Evolutionary conservation across 2,113 vertebrate species (phyloP).

Genomic region (Triplophysa siluroides): DNA sequence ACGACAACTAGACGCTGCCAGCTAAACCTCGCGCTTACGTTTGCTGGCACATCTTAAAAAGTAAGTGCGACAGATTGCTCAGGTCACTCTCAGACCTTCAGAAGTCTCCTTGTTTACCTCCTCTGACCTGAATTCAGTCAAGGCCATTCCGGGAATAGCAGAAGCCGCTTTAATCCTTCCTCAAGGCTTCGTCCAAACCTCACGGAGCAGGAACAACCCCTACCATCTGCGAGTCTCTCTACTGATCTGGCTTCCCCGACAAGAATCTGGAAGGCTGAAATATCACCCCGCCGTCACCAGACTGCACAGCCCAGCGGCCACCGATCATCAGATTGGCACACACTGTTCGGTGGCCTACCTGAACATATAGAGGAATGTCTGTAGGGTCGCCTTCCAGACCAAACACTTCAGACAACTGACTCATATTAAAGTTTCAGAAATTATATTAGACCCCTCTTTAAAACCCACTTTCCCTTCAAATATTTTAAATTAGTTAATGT

Average conservation of each 20-base stretch:
- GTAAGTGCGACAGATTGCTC: not conserved
- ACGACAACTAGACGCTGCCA: not conserved
- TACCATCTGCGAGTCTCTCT: constrained; percentile 78
- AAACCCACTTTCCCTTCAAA: constrained; percentile 2
- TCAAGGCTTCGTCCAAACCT: constrained; percentile 72
- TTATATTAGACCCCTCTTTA: not conserved
- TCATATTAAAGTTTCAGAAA: not conserved
- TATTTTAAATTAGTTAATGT: not conserved
- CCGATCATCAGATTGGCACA: constrained; percentile 39
- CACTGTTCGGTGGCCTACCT: constrained; percentile 2
- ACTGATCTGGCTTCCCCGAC: constrained; percentile 71
- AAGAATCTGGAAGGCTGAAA: constrained; percentile 50
- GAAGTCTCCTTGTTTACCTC: constrained; percentile 41
- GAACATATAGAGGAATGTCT: constrained; percentile 41
- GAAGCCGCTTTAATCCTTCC: constrained; percentile 52
- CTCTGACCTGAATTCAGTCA: constrained; percentile 51
- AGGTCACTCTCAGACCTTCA: constrained; percentile 17
- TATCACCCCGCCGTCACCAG: constrained; percentile 33
- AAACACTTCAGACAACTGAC: not conserved
- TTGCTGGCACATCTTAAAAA: not conserved
- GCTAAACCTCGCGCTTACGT: not conserved
- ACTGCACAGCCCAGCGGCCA: constrained; percentile 34
- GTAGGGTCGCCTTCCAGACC: not conserved
- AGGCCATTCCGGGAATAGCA: constrained; percentile 38
- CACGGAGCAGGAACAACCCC: constrained; percentile 80